A percentile compares a stretch with the other conserved stretches of the same genome.
These are phyloP conservation scores for Aleiodes sp. DNA, from an alignment of 1,140 invertebrate genomes.

Conservation along the genomic window DNA sequence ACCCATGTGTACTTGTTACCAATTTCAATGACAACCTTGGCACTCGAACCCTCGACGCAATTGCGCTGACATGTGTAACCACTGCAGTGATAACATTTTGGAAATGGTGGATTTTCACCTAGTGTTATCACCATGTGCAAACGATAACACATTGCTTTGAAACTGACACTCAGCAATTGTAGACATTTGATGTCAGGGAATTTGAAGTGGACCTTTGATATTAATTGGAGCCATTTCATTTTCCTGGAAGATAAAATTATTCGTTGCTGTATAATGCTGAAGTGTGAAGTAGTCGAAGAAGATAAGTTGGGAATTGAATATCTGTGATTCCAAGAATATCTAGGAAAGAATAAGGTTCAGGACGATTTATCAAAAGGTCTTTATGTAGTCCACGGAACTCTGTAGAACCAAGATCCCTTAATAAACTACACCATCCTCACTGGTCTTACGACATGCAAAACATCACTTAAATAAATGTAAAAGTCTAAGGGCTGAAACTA, in stretches of 20 bases:
- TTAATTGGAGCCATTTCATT: constrained; percentile 64
- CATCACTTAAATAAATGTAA: too few relatives aligned
- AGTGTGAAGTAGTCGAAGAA: neutral
- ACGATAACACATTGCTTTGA: constrained; percentile 64
- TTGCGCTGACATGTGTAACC: constrained; percentile 64
- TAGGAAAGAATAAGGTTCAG: too few relatives aligned
- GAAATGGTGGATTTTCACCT: constrained; percentile 57
- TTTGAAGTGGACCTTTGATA: constrained; percentile 60
- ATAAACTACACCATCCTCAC: too few relatives aligned
- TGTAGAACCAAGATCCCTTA: neutral
- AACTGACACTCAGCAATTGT: constrained; percentile 59
- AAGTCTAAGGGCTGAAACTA: too few relatives aligned
- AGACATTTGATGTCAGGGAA: constrained; percentile 64
- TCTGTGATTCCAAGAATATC: too few relatives aligned
- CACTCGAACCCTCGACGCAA: constrained; percentile 61
- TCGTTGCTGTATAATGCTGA: neutral
- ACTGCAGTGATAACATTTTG: constrained; percentile 63
- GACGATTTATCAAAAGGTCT: too few relatives aligned
- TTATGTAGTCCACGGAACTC: too few relatives aligned
- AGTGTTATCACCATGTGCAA: constrained; percentile 61
- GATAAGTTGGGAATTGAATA: too few relatives aligned
- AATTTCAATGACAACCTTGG: constrained; percentile 65
- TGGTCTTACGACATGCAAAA: too few relatives aligned
- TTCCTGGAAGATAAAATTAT: constrained; percentile 51
- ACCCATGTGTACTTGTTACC: constrained; percentile 67